Base-by-base conservation (phyloP, 2,888 invertebrate species). In the Orthonychiurus folsomi region DNA sequence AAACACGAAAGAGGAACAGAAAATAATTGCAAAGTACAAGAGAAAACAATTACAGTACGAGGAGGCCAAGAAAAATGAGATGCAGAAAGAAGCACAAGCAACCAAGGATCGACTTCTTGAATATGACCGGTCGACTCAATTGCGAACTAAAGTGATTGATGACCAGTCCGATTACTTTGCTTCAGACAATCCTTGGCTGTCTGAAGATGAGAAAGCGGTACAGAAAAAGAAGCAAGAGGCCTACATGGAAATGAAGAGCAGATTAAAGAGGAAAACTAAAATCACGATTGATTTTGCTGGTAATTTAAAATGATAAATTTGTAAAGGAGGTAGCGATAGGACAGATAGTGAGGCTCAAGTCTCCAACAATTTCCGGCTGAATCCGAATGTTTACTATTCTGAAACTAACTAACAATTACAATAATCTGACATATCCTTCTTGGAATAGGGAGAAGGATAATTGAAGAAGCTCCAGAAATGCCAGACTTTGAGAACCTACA, bases 81-180 rank as follows among this genome's bases (percentile, higher is more conserved):
- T 84, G 1, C 82, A 85, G 74, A 84, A 86, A 63, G 83, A 85
- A 48, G 93, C 93, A 0, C 68, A 90, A 15, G 83, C 85, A 63
- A 87, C 89, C 63, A 83, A 92, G 69, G 86, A 94, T 76, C 84
- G 83, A 60, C 80, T 95, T 59, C 77, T 95, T 60, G 89, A 93
- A 74, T 93, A 84, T 77, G 93, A 94, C 76, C 82, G 84, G 61
- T 86, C 87, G 57, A 87, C 89, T 64, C 66, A 66, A 3, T 64
- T 64, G 48, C 60, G 71, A 60, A 81, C 81, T 0, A 84, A 83
- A 75, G 89, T 93, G 3, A 90, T 89, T 54, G 96, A 97, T 76
- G 96, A 96, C 76, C 93, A 96, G 76, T 85, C 87, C 68, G 96
- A 96, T 77, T 96, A 96, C 77, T 97, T 91, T 73, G 70, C 73